phyloP scores from a whole-genome alignment of 2,113 vertebrate species.

The Psittacus erithacus region DNA sequence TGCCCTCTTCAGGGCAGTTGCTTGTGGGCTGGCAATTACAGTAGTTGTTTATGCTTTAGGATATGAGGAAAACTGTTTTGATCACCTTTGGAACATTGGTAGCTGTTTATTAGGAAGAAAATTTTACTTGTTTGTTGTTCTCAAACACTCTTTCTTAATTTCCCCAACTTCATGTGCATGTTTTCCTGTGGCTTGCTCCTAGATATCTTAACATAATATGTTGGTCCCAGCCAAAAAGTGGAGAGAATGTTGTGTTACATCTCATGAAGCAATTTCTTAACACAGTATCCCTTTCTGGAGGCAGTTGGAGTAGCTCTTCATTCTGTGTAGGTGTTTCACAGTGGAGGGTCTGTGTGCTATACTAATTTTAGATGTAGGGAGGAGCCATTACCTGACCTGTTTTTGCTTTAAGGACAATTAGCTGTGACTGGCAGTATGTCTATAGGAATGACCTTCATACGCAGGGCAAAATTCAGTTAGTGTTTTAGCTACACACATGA shows the following conservation, averaged over 20 bases:
- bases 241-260: neutral
- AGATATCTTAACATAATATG: neutral
- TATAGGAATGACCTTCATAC: neutral
- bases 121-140: neutral
- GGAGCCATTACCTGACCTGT: neutral
- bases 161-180: fast-evolving
- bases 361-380: neutral
- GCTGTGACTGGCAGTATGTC: neutral
- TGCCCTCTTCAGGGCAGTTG: neutral
- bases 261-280: neutral
- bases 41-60: neutral
- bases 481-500: neutral
- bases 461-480: neutral
- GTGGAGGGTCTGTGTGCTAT: neutral
- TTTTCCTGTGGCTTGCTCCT: neutral
- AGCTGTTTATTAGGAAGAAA: neutral
- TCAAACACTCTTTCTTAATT: neutral
- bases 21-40: neutral
- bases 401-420: neutral
- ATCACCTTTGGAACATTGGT: neutral
- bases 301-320: neutral
- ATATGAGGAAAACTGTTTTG: neutral
- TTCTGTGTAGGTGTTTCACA: neutral
- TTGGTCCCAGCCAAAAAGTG: neutral
- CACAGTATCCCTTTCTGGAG: neutral